phyloP scores from a whole-genome alignment of 1,140 invertebrate species.

The Tyrophagus putrescentiae region DNA sequence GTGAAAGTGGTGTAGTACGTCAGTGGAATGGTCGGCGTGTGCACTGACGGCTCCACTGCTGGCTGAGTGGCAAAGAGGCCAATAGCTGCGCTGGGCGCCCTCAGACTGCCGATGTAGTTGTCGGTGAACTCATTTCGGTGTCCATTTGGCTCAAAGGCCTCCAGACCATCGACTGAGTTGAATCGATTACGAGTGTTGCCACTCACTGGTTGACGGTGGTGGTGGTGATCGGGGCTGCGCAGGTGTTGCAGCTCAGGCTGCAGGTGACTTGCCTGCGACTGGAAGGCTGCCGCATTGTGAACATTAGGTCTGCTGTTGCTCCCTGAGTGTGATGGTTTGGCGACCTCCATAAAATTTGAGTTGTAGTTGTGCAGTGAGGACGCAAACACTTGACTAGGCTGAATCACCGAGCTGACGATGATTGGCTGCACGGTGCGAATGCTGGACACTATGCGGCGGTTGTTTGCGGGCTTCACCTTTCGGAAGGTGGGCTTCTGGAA shows the following conservation, averaged over 20 bases:
- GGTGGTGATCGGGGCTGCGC: no score
- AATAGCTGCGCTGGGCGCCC: neutral
- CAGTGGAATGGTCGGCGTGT: slow-evolving; percentile 22
- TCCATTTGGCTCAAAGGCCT: neutral
- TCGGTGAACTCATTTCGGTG: neutral
- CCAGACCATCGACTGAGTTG: neutral
- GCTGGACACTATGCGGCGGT: slow-evolving; percentile 4
- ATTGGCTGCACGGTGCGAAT: neutral
- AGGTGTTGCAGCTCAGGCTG: no score
- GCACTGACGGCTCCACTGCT: neutral
- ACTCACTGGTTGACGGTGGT: neutral
- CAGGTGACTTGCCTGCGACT: no score
- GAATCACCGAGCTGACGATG: neutral
- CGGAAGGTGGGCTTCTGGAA: slow-evolving; percentile 14
- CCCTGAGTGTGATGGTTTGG: no score
- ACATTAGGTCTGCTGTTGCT: no score
- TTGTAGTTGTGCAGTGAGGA: slow-evolving; percentile 5
- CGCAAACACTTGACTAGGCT: neutral
- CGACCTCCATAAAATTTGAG: neutral
- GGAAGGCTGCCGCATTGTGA: no score
- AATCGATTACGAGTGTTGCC: neutral
- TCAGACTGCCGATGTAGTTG: neutral
- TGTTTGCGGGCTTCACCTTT: slow-evolving; percentile 8
- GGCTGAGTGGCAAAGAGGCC: neutral
- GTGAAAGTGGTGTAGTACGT: slow-evolving; percentile 25